Conservation (phyloP, 2,113 vertebrate genomes). For the Eidolon helvum region DNA sequence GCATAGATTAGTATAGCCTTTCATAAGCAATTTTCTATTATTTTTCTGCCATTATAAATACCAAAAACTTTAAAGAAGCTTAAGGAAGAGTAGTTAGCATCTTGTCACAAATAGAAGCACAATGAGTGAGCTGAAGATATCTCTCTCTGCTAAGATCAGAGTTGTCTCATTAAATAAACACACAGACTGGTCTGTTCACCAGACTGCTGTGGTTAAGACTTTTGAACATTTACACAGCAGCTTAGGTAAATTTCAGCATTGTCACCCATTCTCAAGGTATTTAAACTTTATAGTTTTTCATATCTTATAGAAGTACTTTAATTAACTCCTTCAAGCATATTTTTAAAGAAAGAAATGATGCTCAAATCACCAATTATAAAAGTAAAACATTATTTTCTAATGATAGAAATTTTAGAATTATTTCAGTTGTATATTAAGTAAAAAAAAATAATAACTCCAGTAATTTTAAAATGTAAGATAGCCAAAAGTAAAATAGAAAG, state of each 20-base stretch:
- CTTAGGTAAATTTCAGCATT: constrained; percentile 83
- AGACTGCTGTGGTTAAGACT: constrained; percentile 67
- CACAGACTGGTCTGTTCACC: constrained; percentile 30
- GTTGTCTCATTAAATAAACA: constrained; percentile 69
- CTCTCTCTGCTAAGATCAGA: constrained; percentile 56
- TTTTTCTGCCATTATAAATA: constrained; percentile 52
- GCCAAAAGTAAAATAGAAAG: background rate
- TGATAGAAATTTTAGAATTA: background rate
- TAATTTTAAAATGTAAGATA: background rate
- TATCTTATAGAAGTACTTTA: constrained; percentile 15
- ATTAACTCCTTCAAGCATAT: constrained; percentile 55
- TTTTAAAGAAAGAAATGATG: constrained; percentile 54
- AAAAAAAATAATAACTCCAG: background rate
- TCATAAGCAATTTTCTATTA: constrained; percentile 40
- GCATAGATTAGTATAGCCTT: constrained; percentile 7
- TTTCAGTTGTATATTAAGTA: background rate
- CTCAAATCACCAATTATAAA: constrained; percentile 48
- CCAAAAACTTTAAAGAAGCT: constrained; percentile 39
- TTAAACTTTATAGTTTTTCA: constrained; percentile 71
- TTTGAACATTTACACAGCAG: constrained; percentile 82
- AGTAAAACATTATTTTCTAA: constrained; percentile 36
- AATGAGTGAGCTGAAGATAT: background rate
- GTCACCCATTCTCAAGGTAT: constrained; percentile 58
- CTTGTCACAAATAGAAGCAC: constrained; percentile 7
- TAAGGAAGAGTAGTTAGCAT: constrained; percentile 24